These are phyloP conservation scores for Aelia acuminata DNA, from an alignment of 2,888 invertebrate genomes.

Conservation along the genomic window DNA sequence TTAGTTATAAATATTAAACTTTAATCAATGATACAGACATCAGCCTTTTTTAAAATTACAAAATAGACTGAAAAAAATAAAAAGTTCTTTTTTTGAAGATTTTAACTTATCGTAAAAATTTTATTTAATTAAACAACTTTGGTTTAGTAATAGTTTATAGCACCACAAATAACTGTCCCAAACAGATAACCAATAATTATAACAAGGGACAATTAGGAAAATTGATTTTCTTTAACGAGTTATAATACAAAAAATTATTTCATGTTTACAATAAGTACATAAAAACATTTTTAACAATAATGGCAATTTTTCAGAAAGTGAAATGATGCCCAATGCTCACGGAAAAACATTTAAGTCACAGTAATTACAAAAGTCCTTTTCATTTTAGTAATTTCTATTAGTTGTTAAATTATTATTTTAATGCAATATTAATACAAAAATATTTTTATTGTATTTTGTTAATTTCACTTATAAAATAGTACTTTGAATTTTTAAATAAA, in stretches of 20 bases:
- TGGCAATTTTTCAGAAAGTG: background rate
- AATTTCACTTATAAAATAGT: background rate
- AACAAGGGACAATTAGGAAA: constrained; percentile 3
- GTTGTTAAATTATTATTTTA: background rate
- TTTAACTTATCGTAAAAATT: constrained; percentile 42
- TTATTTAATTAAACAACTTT: constrained; percentile 48
- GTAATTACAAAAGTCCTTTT: background rate
- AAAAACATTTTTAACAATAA: background rate
- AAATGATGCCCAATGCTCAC: background rate
- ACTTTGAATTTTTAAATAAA: background rate
- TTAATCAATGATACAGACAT: background rate
- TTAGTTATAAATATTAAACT: constrained; percentile 16
- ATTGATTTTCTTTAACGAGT: background rate
- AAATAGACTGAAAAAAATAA: background rate
- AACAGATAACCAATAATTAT: constrained; percentile 18
- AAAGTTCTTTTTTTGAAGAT: constrained; percentile 21
- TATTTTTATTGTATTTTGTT: background rate
- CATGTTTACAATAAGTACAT: constrained; percentile 4
- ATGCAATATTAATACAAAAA: background rate
- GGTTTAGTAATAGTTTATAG: constrained; percentile 42
- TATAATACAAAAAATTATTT: background rate
- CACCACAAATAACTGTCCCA: constrained; percentile 29
- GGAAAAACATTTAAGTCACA: background rate
- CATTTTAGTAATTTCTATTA: background rate
- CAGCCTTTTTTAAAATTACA: constrained; percentile 5